These are phyloP conservation scores for Heteromurus nitidus DNA, from an alignment of 2,888 invertebrate genomes.

Conservation along the genomic window DNA sequence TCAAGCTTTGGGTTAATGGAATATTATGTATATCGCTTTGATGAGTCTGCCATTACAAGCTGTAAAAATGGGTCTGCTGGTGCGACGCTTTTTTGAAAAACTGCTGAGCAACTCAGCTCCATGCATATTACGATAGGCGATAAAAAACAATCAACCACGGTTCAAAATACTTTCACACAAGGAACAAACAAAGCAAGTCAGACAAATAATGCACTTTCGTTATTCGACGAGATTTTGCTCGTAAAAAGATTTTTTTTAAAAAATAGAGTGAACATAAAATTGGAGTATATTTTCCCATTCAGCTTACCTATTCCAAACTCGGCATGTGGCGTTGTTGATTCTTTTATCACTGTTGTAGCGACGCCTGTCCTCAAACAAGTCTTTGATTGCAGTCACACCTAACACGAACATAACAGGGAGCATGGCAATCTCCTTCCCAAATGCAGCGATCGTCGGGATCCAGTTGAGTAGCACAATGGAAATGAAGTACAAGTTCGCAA, in stretches of 20 bases:
- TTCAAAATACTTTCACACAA: too few relatives aligned
- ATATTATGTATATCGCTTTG: background rate
- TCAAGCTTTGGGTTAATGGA: background rate
- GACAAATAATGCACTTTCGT: background rate
- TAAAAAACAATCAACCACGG: too few relatives aligned
- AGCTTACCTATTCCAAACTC: slow-evolving; percentile 91
- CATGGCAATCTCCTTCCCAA: slow-evolving; percentile 97
- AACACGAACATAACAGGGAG: slow-evolving; percentile 95
- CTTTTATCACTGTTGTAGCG: slow-evolving; percentile 92
- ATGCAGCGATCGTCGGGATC: slow-evolving; percentile 95
- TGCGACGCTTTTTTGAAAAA: background rate
- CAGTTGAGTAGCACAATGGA: slow-evolving; percentile 97
- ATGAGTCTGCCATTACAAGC: background rate
- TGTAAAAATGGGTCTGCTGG: background rate
- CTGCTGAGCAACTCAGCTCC: too few relatives aligned
- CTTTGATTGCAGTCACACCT: slow-evolving; percentile 94
- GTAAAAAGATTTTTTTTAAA: background rate
- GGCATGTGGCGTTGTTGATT: slow-evolving; percentile 93
- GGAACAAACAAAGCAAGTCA: too few relatives aligned
- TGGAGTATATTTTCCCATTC: background rate
- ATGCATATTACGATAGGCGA: too few relatives aligned
- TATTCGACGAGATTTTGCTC: background rate
- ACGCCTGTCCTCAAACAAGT: slow-evolving; percentile 94
- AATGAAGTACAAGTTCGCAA: slow-evolving; percentile 98
- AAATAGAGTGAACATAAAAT: background rate